Evolutionary conservation across 2,113 vertebrate genomes (phyloP).

Genomic region (Neodontobutis hainanensis): DNA sequence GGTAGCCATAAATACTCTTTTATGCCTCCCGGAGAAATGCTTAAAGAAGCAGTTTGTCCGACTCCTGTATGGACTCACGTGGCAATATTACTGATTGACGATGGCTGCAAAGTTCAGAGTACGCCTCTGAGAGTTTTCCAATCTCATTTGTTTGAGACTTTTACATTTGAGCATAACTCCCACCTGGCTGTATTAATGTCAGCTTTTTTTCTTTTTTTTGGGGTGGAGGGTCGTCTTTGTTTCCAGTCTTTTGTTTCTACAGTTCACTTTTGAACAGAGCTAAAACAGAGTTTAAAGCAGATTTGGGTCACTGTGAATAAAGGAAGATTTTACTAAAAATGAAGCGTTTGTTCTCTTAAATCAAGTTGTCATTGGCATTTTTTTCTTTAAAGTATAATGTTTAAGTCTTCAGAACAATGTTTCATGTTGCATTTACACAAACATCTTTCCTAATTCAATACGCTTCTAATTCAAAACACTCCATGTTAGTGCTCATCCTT

Average conservation of each 20-base stretch:
- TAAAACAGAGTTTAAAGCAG: constrained; percentile 19
- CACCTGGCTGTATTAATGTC: constrained; percentile 49
- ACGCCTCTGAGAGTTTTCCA: constrained; percentile 59
- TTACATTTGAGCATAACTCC: constrained; percentile 63
- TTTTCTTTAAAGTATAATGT: not conserved
- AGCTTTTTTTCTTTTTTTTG: constrained; percentile 19
- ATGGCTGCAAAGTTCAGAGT: constrained; percentile 60
- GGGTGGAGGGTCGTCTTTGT: constrained; percentile 3
- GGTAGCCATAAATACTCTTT: constrained; percentile 74
- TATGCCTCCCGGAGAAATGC: constrained; percentile 75
- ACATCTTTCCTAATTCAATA: too few relatives aligned
- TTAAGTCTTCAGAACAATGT: not conserved
- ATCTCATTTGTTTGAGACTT: constrained; percentile 69
- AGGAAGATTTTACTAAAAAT: not conserved
- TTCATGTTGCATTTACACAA: too few relatives aligned
- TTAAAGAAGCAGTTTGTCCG: constrained; percentile 78
- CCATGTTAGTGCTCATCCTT: too few relatives aligned
- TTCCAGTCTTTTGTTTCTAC: constrained; percentile 40
- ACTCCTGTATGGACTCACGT: constrained; percentile 54
- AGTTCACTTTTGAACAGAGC: constrained; percentile 48
- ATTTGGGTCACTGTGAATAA: not conserved
- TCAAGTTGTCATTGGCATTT: too few relatives aligned
- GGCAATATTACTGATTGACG: constrained; percentile 73
- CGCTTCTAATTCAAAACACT: too few relatives aligned
- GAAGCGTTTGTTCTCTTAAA: not conserved